A percentile compares a stretch with the other conserved stretches of the same genome.
Evolutionary conservation across 2,888 invertebrate species (phyloP).

Genomic region (Emmelina monodactyla): DNA sequence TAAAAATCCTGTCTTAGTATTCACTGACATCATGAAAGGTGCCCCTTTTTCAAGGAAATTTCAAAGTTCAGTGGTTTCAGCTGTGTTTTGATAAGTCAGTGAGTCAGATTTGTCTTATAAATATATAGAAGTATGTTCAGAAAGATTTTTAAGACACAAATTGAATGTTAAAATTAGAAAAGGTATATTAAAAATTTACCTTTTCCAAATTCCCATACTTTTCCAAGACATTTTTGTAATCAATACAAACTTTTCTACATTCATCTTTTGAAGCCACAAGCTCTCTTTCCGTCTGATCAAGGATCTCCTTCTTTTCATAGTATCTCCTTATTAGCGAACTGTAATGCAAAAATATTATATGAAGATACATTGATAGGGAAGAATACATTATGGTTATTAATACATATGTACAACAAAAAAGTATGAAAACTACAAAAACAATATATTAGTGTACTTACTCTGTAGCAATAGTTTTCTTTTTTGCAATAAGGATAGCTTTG

Average conservation of each 20-base stretch:
- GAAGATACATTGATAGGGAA: too few relatives aligned
- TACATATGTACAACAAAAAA: not conserved
- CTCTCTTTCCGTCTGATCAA: conserved; percentile 23
- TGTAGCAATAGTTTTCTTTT: conserved; percentile 32
- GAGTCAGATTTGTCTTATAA: too few relatives aligned
- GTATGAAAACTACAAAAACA: conserved; percentile 5
- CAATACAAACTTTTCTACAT: conserved; percentile 31
- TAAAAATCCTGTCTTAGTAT: too few relatives aligned
- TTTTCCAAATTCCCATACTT: conserved; percentile 27
- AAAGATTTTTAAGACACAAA: too few relatives aligned
- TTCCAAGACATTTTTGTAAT: conserved; percentile 28
- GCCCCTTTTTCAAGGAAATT: too few relatives aligned
- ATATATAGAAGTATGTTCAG: too few relatives aligned
- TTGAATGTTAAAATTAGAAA: too few relatives aligned
- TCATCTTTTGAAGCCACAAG: conserved; percentile 29
- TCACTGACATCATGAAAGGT: too few relatives aligned
- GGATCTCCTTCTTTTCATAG: conserved; percentile 22
- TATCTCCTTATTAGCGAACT: conserved; percentile 31
- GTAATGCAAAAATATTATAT: conserved; percentile 11
- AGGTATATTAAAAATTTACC: too few relatives aligned
- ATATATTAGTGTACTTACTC: conserved; percentile 33
- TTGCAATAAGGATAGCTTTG: conserved; percentile 23
- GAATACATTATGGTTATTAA: too few relatives aligned
- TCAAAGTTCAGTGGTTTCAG: too few relatives aligned
- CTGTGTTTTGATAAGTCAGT: too few relatives aligned